phyloP scores from a whole-genome alignment of 2,797 vertebrate genomes.

The Crax fasciolata region DNA sequence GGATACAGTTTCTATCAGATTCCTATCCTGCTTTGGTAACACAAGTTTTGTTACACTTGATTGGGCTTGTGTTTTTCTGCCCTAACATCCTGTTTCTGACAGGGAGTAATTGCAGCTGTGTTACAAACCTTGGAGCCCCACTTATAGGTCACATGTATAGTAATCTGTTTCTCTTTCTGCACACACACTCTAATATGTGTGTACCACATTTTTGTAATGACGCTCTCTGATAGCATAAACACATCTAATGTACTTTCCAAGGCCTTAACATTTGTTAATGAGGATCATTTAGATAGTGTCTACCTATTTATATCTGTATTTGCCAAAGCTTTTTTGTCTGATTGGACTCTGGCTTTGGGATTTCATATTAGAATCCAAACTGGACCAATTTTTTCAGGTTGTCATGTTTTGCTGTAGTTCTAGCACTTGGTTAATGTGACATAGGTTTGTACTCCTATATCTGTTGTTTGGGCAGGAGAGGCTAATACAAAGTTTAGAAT shows the following conservation, averaged over 20 bases:
- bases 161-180: not conserved
- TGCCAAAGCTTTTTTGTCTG: not conserved
- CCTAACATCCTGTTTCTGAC: not conserved
- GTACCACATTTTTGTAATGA: not conserved
- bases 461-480: not conserved
- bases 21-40: not conserved
- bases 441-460: not conserved
- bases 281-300: not conserved
- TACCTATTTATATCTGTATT: not conserved
- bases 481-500: not conserved
- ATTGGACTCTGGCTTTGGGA: not conserved
- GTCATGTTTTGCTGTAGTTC: not conserved
- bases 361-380: not conserved
- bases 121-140: not conserved
- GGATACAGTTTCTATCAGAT: not conserved
- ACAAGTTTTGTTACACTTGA: not conserved
- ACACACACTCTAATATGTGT: not conserved
- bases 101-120: not conserved
- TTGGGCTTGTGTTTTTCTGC: not conserved
- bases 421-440: not conserved
- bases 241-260: not conserved
- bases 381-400: not conserved
- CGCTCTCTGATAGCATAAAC: not conserved
- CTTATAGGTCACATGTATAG: not conserved
- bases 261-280: not conserved